These are phyloP conservation scores for Eurosta solidaginis DNA, from an alignment of 1,140 invertebrate species.

Conservation along the genomic window DNA sequence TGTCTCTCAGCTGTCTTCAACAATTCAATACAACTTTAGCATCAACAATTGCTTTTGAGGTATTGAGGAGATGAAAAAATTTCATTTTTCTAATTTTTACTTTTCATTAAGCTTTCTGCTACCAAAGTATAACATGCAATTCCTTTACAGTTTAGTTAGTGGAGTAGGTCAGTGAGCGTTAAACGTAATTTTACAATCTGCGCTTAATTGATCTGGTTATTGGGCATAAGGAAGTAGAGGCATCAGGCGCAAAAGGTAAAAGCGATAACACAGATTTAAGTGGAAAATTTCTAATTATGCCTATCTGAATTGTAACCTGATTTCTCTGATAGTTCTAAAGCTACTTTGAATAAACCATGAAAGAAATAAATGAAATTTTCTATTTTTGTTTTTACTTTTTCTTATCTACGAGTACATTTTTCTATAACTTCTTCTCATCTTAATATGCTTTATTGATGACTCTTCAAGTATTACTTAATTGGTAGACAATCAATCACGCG, in stretches of 20 bases:
- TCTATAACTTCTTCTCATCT: not conserved
- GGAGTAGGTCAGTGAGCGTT: constrained; percentile 22
- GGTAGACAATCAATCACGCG: not conserved
- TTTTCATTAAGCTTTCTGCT: not conserved
- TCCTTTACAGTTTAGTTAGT: not conserved
- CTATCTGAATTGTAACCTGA: not conserved
- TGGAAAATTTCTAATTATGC: too few species aligned
- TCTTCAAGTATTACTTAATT: not conserved
- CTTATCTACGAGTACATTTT: not conserved
- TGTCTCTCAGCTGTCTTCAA: not conserved
- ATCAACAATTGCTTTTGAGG: not conserved
- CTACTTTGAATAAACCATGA: too few species aligned
- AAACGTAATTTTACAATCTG: not conserved
- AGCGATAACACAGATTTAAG: not conserved
- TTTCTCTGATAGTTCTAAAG: not conserved
- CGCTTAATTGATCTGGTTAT: not conserved
- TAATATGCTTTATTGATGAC: not conserved
- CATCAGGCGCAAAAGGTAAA: not conserved
- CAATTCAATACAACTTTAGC: not conserved
- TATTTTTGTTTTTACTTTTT: too few species aligned
- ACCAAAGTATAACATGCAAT: not conserved
- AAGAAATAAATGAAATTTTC: too few species aligned
- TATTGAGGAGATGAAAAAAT: too few species aligned
- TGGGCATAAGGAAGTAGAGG: not conserved
- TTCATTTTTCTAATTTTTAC: not conserved